phyloP scores from a whole-genome alignment of 2,113 vertebrate genomes.

The Heterotilapia buettikoferi region DNA sequence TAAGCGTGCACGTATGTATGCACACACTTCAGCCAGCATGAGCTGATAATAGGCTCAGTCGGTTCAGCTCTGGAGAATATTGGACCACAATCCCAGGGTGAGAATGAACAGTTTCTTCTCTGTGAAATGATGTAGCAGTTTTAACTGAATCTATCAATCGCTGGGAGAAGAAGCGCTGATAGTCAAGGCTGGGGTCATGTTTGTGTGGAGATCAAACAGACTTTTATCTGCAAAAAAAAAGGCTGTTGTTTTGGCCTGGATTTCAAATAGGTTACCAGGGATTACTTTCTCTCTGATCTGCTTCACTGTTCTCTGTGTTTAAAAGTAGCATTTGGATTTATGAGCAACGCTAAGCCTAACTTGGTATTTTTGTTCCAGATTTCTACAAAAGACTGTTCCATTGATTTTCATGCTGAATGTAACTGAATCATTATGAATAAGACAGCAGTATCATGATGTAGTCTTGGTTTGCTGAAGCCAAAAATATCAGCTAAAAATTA shows the following conservation, averaged over 20 bases:
- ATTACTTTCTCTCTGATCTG: slow-evolving; percentile 25
- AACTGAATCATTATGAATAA: not conserved
- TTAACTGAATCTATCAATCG: not conserved
- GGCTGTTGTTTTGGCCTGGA: slow-evolving; percentile 27
- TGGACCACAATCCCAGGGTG: not conserved
- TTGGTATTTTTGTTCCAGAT: not conserved
- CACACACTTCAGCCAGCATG: not conserved
- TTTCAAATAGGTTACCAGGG: slow-evolving; percentile 24
- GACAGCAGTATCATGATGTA: not conserved
- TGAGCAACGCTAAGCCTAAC: not conserved
- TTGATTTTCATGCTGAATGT: not conserved
- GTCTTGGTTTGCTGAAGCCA: not conserved
- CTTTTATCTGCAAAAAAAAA: slow-evolving; percentile 22
- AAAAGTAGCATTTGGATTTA: slow-evolving; percentile 1
- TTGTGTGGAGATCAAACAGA: slow-evolving; percentile 7
- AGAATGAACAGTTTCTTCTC: not conserved
- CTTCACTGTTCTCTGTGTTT: not conserved
- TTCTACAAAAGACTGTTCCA: not conserved
- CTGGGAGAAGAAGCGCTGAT: not conserved
- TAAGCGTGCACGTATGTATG: not conserved
- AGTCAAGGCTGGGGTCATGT: not conserved
- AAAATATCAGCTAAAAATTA: not conserved
- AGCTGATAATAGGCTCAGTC: slow-evolving; percentile 13
- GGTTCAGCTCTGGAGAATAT: not conserved
- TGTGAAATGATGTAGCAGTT: not conserved